Conservation (phyloP, 1,140 invertebrate species). For the Zeugodacus cucurbitae region DNA sequence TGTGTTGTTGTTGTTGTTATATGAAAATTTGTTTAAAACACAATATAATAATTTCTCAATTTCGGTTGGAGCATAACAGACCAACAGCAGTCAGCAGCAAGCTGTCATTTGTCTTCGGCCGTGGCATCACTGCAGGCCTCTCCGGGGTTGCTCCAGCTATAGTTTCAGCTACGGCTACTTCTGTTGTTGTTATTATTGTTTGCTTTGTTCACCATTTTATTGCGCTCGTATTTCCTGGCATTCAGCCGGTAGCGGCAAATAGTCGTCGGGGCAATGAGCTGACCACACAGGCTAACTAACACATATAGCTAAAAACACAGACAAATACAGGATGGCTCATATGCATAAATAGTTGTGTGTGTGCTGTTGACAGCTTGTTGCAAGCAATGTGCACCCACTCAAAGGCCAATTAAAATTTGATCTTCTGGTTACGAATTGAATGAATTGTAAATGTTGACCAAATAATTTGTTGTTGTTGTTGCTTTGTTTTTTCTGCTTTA, state of each 20-base stretch:
- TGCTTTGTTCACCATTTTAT: slow-evolving; percentile 14
- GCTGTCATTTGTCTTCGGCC: slow-evolving; percentile 2
- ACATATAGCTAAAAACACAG: neutral
- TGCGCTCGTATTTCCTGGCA: slow-evolving; percentile 24
- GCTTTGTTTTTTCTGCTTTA: neutral
- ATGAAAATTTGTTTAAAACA: slow-evolving; percentile 29
- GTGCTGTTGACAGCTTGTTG: slow-evolving; percentile 18
- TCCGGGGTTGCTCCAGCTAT: neutral
- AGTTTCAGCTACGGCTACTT: no score
- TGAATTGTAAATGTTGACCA: slow-evolving; percentile 27
- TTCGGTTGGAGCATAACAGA: neutral
- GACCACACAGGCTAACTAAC: no score
- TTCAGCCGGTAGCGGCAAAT: neutral
- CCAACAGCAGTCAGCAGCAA: neutral
- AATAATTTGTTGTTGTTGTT: neutral
- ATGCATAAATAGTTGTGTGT: neutral
- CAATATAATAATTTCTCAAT: slow-evolving; percentile 39
- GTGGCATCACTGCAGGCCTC: no score
- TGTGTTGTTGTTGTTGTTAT: neutral
- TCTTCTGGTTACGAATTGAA: slow-evolving; percentile 29
- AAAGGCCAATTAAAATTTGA: slow-evolving; percentile 37
- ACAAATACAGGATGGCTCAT: neutral
- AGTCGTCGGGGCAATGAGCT: neutral
- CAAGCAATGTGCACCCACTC: slow-evolving; percentile 31
- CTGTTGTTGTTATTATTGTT: no score